Percentiles rank a stretch among this genome's conserved stretches.
phyloP scores from a whole-genome alignment of 1,140 invertebrate genomes.

The Asobara japonica region DNA sequence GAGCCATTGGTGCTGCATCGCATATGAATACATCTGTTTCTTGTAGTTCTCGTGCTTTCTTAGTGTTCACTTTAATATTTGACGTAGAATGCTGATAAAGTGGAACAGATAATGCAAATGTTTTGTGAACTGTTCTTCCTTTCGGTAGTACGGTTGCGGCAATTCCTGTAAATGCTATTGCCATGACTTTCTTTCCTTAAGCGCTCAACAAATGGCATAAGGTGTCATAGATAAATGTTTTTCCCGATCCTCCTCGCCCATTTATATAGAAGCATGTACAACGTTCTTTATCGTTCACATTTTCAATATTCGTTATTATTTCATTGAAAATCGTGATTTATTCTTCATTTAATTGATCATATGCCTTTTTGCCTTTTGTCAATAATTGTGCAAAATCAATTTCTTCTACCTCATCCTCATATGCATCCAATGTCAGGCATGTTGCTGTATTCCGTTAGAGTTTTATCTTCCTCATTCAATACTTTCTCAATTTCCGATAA shows the following conservation, averaged over 20 bases:
- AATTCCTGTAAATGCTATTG: background rate
- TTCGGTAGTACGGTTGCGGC: no score
- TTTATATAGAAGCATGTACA: background rate
- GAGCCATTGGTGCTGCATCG: conserved; percentile 45
- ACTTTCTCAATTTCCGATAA: no score
- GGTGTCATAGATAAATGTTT: no score
- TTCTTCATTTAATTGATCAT: conserved; percentile 15
- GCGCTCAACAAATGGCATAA: background rate
- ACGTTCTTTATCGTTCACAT: background rate
- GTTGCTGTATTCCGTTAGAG: no score
- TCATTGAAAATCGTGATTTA: conserved; percentile 3
- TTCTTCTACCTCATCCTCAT: background rate
- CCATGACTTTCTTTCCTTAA: background rate
- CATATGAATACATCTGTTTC: conserved; percentile 27
- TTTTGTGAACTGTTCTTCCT: conserved; percentile 14
- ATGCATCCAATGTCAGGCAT: no score
- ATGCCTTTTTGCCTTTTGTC: background rate
- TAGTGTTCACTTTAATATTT: conserved; percentile 35
- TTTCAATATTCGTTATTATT: background rate
- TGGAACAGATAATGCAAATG: conserved; percentile 9
- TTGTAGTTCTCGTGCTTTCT: conserved; percentile 19
- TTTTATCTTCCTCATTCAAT: no score
- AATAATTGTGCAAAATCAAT: background rate
- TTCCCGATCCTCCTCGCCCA: no score
- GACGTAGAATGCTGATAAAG: conserved; percentile 9